Evolutionary conservation across 2,888 invertebrate genomes (phyloP).

Genomic region (Colletes collaris): DNA sequence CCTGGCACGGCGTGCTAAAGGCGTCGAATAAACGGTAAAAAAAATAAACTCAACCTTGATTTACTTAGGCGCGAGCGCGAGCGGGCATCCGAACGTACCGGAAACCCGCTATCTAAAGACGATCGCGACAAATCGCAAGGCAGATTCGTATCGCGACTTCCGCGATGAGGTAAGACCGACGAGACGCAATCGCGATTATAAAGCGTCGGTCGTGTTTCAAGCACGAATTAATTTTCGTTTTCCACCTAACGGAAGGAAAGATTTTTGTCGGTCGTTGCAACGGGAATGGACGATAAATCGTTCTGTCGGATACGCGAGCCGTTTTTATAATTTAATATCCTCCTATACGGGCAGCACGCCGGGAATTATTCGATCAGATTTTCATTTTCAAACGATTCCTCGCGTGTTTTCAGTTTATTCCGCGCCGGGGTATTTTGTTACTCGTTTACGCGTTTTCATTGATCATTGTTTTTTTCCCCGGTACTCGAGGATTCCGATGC

Average conservation of each 20-base stretch:
- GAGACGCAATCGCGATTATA: conserved; percentile 37
- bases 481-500: too few relatives aligned
- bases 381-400: too few relatives aligned
- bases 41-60: conserved; percentile 50
- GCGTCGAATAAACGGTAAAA: neutral
- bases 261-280: conserved; percentile 8
- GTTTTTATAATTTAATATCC: neutral
- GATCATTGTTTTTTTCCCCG: too few relatives aligned
- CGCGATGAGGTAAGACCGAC: conserved; percentile 56
- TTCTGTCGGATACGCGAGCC: conserved; percentile 15
- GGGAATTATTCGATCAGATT: too few relatives aligned
- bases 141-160: conserved; percentile 64
- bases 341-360: too few relatives aligned
- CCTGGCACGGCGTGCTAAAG: too few relatives aligned
- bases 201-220: conserved; percentile 12
- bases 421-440: too few relatives aligned
- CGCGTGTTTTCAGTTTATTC: too few relatives aligned
- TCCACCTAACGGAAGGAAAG: neutral
- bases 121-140: conserved; percentile 55
- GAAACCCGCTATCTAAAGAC: conserved; percentile 53
- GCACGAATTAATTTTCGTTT: conserved; percentile 11
- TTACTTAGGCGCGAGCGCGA: conserved; percentile 42
- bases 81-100: conserved; percentile 37
- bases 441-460: too few relatives aligned
- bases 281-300: conserved; percentile 27